Evolutionary conservation across 2,888 invertebrate species (phyloP).

Genomic region (Cheilosia scutellata): DNA sequence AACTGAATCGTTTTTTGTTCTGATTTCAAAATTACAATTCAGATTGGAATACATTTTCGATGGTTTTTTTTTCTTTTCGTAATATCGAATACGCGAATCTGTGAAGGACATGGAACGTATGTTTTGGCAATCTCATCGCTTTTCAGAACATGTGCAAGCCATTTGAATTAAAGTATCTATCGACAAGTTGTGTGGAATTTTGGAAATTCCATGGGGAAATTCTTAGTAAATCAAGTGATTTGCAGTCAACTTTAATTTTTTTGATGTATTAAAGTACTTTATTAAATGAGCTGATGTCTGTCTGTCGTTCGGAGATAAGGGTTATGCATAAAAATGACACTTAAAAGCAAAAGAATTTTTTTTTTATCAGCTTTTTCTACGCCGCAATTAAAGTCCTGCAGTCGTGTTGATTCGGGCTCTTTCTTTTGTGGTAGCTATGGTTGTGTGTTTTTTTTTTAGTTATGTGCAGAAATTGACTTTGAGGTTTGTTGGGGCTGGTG

Average conservation of each 20-base stretch:
- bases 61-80: neutral
- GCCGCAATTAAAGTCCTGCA: too few relatives aligned
- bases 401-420: too few relatives aligned
- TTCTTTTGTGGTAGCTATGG: too few relatives aligned
- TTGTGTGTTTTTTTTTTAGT: too few relatives aligned
- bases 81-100: constrained; percentile 14
- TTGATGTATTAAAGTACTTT: too few relatives aligned
- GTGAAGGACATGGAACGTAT: constrained; percentile 27
- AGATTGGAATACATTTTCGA: neutral
- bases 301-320: too few relatives aligned
- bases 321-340: too few relatives aligned
- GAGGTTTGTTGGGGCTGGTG: too few relatives aligned
- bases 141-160: constrained; percentile 40
- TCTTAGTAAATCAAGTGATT: neutral
- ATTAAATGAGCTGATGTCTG: too few relatives aligned
- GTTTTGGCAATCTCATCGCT: constrained; percentile 20
- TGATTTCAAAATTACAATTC: constrained; percentile 6
- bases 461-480: too few relatives aligned
- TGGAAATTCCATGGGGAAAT: neutral
- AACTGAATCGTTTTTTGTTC: constrained; percentile 1
- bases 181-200: constrained; percentile 5
- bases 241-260: neutral
- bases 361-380: too few relatives aligned
- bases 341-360: too few relatives aligned
- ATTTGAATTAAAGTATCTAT: constrained; percentile 30